Evolutionary conservation across 1,140 invertebrate species (phyloP), one percentile per base, ranked within the genome.

Genomic region (Drosophila parabipectinata): DNA sequence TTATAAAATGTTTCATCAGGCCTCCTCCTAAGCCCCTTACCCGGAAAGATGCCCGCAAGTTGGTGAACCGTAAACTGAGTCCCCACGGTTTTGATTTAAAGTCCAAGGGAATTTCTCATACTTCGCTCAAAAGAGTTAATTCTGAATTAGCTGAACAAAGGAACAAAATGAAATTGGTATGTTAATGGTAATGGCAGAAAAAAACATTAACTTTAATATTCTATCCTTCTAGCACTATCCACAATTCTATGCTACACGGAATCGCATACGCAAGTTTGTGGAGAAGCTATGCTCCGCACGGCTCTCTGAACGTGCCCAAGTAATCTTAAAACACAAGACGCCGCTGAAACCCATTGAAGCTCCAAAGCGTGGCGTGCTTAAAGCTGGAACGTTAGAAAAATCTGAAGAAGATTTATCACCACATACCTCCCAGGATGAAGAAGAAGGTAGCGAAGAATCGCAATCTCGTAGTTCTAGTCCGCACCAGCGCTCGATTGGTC

Each of bases 221-320:
- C 1, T 26, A 54, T 8, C 10, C 21, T 37, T 52, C 0, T 24
- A 91, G 90, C 63, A 76, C 52, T 62, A 82, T 64, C 90, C 87
- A 18, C 54, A 85, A 32, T 91, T 91, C 51, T 80, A 90, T 74
- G 78, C 74, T 6, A 91, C 87, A 4, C 83, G 90, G 14, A 91
- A 91, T 71, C 84, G 80, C 44, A 88, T 91, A 39, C 88, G 79
- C 1, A 91, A 89, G 53, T 83, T 91, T 44, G 90, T 91, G n/a
- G 90, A 91, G 0, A 90, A 89, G 12, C 68, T 91, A 0, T 90
- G 90, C 51, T 87, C 87, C 0, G 47, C 64, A 39, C 89, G 90
- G 62, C 44, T 90, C 10, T 75, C 90, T 0, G 51, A 59, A 15
- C 60, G 56, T 1, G 77, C 78, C 2, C 59, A 91, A 52, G 41